Base-by-base conservation (phyloP, 1,140 invertebrate species). In the Triops longicaudatus region DNA sequence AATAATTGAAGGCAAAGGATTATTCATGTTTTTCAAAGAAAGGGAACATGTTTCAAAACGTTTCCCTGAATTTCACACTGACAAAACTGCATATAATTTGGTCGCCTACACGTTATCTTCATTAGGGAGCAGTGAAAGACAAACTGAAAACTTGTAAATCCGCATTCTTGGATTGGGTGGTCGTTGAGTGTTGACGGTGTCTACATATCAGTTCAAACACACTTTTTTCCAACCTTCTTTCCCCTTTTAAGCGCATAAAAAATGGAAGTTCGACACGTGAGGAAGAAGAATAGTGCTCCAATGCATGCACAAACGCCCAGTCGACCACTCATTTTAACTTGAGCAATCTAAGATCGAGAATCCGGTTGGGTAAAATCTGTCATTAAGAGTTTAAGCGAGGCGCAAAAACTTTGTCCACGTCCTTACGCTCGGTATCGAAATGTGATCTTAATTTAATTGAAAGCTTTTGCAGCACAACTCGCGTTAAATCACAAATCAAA, bases 91-190 rank as follows among this genome's bases (percentile, higher is more conserved):
- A 14, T 63, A 17, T 63, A 63, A 63, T 63, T 63, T 22, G 5
- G 50, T 63, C 50, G 50, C 50, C 50, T 63, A 63, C 50, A 63
- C 50, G 50, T 63, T 63, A 22, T 63, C 50, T 63, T 63, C 50
- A 63, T 63, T 63, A 63, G 50, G 50, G 22, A 63, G 22, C 14
- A 22, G 50, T 63, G 22, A 17, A 17, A 5, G 50, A 22, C 17
- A 63, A 63, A 63, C 50, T 63, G 44, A 22, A 63, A 63, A 63
- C 50, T 63, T 63, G 50, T 22, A 63, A 63, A 63, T 63, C 50
- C 50, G 50, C 50, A 63, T 63, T 63, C 50, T 63, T 63, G 50
- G n/a, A 63, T 63, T 63, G 50, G 50, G 50, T 63, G 50, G 50
- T 63, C 50, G 50, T 22, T 22, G 14, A 63, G 14, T 4, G 50